phyloP scores from a whole-genome alignment of 2,797 vertebrate species.

The Danio kyathit region DNA sequence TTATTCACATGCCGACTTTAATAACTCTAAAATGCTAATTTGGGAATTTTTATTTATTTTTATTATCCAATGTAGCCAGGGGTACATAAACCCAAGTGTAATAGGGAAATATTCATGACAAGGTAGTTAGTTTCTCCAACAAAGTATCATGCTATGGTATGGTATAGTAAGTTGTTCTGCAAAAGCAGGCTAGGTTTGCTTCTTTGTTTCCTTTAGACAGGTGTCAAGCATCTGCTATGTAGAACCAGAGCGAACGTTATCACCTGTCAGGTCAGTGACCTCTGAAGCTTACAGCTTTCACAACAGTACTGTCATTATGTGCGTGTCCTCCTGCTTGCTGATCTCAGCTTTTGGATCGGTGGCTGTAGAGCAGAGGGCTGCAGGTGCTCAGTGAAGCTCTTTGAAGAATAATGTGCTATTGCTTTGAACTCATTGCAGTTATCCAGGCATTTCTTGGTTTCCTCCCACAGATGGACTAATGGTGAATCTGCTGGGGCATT shows the following conservation, averaged over 20 bases:
- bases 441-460: not conserved
- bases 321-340: not conserved
- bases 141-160: too few species aligned
- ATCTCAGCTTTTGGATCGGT: not conserved
- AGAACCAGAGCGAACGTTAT: not conserved
- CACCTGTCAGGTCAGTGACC: slow-evolving; percentile 1
- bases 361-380: not conserved
- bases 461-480: not conserved
- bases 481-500: not conserved
- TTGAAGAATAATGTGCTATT: not conserved
- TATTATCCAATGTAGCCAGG: too few species aligned
- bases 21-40: too few species aligned
- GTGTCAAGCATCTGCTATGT: not conserved
- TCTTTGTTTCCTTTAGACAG: too few species aligned
- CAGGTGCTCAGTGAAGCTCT: not conserved
- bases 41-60: too few species aligned
- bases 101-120: too few species aligned
- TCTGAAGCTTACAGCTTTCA: not conserved
- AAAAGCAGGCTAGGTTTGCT: too few species aligned
- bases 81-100: too few species aligned
- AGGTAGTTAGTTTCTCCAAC: too few species aligned
- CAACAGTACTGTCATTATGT: not conserved
- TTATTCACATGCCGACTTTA: too few species aligned
- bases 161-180: too few species aligned
- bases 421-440: not conserved